These are phyloP conservation scores for Pterostichus niger DNA, from an alignment of 2,888 invertebrate species.

Conservation along the genomic window DNA sequence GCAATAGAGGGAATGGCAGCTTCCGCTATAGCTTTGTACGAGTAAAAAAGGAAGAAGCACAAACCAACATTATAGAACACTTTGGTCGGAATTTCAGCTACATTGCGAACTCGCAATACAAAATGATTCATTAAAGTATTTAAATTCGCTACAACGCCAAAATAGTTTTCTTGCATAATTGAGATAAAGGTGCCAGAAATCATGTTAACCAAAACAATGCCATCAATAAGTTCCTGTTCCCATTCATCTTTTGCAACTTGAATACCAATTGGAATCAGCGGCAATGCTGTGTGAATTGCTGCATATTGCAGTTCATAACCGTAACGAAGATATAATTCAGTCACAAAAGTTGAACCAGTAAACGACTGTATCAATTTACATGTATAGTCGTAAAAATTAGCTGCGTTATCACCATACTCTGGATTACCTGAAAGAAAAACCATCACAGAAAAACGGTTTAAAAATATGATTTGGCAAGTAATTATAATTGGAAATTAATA, in stretches of 20 bases:
- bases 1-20: background rate
- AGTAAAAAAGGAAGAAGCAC: conserved; percentile 75
- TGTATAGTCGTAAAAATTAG: conserved; percentile 71
- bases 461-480: background rate
- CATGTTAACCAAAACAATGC: conserved; percentile 71
- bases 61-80: conserved; percentile 75
- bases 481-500: background rate
- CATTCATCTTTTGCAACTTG: conserved; percentile 70
- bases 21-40: conserved; percentile 71
- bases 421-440: conserved; percentile 72
- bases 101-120: conserved; percentile 71
- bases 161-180: conserved; percentile 73
- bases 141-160: conserved; percentile 70
- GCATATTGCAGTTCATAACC: conserved; percentile 69
- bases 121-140: conserved; percentile 74
- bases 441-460: conserved; percentile 61
- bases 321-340: conserved; percentile 70
- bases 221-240: conserved; percentile 69
- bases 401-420: conserved; percentile 72
- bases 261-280: conserved; percentile 70
- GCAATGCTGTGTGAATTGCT: conserved; percentile 58
- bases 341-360: conserved; percentile 71
- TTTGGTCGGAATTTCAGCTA: conserved; percentile 73
- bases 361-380: conserved; percentile 71
- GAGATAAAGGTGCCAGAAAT: conserved; percentile 72